Conservation (phyloP, 2,797 vertebrate species). For the Chrosomus eos region DNA sequence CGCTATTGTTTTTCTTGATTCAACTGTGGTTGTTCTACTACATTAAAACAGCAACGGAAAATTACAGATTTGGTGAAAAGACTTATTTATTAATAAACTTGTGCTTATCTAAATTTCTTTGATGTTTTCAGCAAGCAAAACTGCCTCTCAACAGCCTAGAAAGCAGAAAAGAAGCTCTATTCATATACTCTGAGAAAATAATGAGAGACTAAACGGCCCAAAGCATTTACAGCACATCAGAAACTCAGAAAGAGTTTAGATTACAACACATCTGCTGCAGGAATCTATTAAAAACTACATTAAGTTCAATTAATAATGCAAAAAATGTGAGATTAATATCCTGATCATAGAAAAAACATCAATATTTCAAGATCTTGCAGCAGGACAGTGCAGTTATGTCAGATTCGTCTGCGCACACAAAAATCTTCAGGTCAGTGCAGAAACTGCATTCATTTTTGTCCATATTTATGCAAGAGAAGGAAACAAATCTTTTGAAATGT, state of each 20-base stretch:
- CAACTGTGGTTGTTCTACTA: too few relatives aligned
- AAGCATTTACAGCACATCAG: not conserved
- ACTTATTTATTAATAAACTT: not conserved
- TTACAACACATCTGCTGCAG: constrained; percentile 17
- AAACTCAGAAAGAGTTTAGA: constrained; percentile 8
- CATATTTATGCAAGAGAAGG: constrained; percentile 15
- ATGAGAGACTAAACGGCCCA: not conserved
- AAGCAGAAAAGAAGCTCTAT: not conserved
- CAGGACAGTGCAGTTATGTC: not conserved
- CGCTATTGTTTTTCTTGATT: not conserved
- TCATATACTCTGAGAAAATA: not conserved
- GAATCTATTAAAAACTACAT: constrained; percentile 39
- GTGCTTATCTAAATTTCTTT: not conserved
- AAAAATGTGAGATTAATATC: constrained; percentile 43
- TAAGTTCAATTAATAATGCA: constrained; percentile 41
- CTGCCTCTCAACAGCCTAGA: not conserved
- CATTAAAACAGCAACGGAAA: not conserved
- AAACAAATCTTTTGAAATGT: constrained; percentile 23
- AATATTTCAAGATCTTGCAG: not conserved
- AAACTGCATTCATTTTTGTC: not conserved
- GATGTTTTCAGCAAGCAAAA: constrained; percentile 3
- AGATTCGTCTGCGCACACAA: not conserved
- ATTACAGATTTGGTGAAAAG: not conserved
- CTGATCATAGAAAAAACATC: not conserved
- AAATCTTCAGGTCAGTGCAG: constrained; percentile 23